Evolutionary conservation across 53 echinoderm and acorn worm species (phyloP), one percentile per base, ranked within the genome.

Genomic region (Temnopleurus reevesii): DNA sequence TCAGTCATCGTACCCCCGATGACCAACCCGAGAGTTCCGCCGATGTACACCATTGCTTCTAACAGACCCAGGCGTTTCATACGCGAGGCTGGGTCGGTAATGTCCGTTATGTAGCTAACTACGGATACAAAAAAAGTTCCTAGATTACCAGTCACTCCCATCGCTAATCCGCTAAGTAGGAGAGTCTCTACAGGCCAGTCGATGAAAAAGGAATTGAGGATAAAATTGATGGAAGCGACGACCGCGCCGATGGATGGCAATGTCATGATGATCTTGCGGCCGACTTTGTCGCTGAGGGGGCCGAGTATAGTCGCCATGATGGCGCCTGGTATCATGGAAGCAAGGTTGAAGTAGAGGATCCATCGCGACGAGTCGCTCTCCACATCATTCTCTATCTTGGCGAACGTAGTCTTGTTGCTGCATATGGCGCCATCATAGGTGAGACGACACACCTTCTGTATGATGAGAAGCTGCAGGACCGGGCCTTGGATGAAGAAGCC

Each of bases 21-120:
- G 6, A 95, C 86, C 8, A 95, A 91, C 13, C 93, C 95, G 13
- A 92, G n/a, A 17, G 95, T 92, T 3, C 93, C 95, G 18, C 95
- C 95, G 12, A 95, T 83, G 18, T 93, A 95, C 56, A 95, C 76
- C 95, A 95, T 95, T 0, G 95, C 92, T 60, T 95, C 93, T 24
- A 95, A 59, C 44, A 95, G 90, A 8, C 95, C 95, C 47, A 95
- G 79, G 12, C 95, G 95, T 61, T 95, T 95, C 41, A 93, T 95
- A 24, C 95, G 86, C 9, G 92, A 83, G 1, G 81, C 45, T 12
- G 76, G 86, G 45, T 90, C 89, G 10, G 95, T 95, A 29, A 95
- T 95, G 51, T 95, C 95, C 2, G 95, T 90, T 58, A 95, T 92
- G 27, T 95, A 95, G 81, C 93, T 95, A 55, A 91, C 84, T 29